Evolutionary conservation across 2,113 vertebrate species (phyloP).

Genomic region (Okapia johnstoni): DNA sequence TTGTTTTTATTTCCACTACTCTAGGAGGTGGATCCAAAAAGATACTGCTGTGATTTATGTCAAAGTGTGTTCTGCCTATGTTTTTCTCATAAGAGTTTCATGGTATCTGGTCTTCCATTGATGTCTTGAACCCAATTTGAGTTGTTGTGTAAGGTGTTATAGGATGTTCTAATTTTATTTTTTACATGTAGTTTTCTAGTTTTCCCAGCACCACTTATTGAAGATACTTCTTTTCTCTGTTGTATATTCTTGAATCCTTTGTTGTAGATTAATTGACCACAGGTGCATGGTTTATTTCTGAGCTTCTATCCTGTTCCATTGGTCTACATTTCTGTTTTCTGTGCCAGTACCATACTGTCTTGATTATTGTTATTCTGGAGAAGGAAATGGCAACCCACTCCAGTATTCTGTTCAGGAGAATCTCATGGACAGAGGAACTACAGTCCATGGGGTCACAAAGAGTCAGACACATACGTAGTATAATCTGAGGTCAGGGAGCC

Average conservation of each 20-base stretch:
- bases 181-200: background rate
- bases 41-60: background rate
- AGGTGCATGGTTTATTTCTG: background rate
- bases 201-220: background rate
- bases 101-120: background rate
- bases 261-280: background rate
- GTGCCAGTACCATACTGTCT: background rate
- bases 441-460: background rate
- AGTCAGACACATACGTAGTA: accelerated
- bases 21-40: background rate
- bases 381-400: background rate
- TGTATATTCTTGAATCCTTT: background rate
- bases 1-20: background rate
- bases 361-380: background rate
- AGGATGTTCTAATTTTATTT: background rate
- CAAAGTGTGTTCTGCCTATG: background rate
- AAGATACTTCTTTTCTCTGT: background rate
- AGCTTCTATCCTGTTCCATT: background rate
- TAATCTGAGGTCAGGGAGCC: background rate
- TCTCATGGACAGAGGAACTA: background rate
- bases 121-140: background rate
- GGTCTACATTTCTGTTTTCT: background rate
- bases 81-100: background rate
- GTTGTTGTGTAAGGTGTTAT: background rate
- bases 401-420: background rate